A percentile compares a stretch with the other conserved stretches of the same genome.
Conservation (phyloP, 2,113 vertebrate genomes). For the Prionailurus viverrinus region DNA sequence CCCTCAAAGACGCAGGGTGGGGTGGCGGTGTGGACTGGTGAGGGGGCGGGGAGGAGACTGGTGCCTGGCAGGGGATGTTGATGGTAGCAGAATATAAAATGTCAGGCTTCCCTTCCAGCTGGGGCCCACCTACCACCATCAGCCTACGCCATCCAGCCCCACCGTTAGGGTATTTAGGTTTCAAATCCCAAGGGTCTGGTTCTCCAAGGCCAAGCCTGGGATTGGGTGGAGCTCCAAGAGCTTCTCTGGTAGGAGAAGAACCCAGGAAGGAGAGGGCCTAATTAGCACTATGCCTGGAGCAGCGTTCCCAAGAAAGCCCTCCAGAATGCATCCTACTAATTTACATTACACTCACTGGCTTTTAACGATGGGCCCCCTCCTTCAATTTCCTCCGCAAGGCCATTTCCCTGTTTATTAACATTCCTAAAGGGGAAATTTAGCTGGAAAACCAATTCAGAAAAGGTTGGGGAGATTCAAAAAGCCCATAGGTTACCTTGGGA, state of each 20-base stretch:
- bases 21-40: no score
- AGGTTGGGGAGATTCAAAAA: background rate
- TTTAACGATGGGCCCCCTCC: background rate
- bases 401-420: background rate
- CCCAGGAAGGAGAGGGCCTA: background rate
- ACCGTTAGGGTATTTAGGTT: accelerated
- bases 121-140: accelerated
- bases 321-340: background rate
- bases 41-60: background rate
- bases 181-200: background rate
- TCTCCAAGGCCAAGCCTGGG: background rate
- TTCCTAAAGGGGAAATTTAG: background rate
- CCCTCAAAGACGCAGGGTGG: background rate
- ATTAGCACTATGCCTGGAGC: no score
- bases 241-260: accelerated
- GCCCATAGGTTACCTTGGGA: background rate
- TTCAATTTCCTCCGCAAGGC: background rate
- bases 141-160: accelerated
- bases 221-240: background rate
- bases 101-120: background rate
- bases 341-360: background rate
- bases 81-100: no score
- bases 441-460: background rate
- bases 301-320: background rate
- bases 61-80: background rate